Evolutionary conservation across 2,888 invertebrate species (phyloP).

Genomic region (Drosophila stalkeri): DNA sequence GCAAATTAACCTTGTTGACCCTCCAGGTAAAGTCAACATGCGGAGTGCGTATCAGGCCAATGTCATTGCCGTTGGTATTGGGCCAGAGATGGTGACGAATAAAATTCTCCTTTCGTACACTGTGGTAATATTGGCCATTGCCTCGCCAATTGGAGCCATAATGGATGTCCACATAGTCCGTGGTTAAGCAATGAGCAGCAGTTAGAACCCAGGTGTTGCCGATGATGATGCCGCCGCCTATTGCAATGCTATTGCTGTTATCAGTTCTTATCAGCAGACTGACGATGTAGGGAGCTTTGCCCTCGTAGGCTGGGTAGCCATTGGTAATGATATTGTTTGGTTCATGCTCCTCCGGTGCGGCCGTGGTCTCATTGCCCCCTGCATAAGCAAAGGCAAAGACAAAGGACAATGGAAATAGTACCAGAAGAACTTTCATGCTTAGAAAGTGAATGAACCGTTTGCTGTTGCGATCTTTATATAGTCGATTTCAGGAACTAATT

Average conservation of each 20-base stretch:
- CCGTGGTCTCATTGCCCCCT: not conserved
- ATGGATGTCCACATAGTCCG: slow-evolving; percentile 57
- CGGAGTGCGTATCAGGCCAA: slow-evolving; percentile 69
- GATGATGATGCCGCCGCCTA: slow-evolving; percentile 56
- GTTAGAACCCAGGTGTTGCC: slow-evolving; percentile 48
- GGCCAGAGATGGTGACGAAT: slow-evolving; percentile 51
- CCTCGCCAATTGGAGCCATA: slow-evolving; percentile 57
- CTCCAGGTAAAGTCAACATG: slow-evolving; percentile 34
- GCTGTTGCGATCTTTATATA: not conserved
- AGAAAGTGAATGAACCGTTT: not conserved
- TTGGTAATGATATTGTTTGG: slow-evolving; percentile 61
- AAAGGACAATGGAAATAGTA: not conserved
- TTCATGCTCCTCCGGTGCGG: not conserved
- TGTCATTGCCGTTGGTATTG: slow-evolving; percentile 62
- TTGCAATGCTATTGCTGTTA: slow-evolving; percentile 23
- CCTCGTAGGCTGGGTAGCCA: slow-evolving; percentile 59
- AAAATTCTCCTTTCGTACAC: slow-evolving; percentile 50
- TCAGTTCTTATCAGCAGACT: slow-evolving; percentile 55
- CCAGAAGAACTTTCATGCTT: not conserved
- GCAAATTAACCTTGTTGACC: slow-evolving; percentile 50
- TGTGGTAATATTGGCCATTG: slow-evolving; percentile 34
- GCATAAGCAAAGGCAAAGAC: not conserved
- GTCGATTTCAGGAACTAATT: not conserved
- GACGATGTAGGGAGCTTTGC: slow-evolving; percentile 72
- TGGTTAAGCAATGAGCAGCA: slow-evolving; percentile 54